Conservation (phyloP, 2,888 invertebrate genomes). For the Drosophila neotestacea region DNA sequence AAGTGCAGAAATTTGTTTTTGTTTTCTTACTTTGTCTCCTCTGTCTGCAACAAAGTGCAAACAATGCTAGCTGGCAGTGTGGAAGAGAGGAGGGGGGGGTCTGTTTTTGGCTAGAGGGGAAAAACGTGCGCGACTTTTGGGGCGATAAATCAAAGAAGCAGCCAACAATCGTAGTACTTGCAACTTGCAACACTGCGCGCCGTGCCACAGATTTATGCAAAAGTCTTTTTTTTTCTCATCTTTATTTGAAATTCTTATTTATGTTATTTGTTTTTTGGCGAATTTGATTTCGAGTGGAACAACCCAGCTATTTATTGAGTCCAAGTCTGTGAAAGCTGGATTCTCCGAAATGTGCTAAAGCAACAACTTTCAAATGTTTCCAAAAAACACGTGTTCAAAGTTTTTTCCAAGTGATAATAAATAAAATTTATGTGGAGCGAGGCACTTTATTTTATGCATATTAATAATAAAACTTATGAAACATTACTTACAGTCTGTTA, state of each 20-base stretch:
- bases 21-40: conserved; percentile 57
- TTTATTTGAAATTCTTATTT: conserved; percentile 27
- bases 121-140: conserved; percentile 69
- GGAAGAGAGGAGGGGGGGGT: background rate
- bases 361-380: background rate
- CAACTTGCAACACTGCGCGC: conserved; percentile 13
- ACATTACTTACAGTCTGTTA: too few species aligned
- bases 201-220: conserved; percentile 47
- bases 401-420: background rate
- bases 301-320: conserved; percentile 3
- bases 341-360: conserved; percentile 15
- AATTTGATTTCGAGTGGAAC: conserved; percentile 37
- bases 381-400: conserved; percentile 13
- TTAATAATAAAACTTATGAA: too few species aligned
- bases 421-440: background rate
- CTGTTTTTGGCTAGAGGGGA: conserved; percentile 1
- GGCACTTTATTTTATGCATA: too few species aligned
- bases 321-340: background rate
- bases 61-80: conserved; percentile 50
- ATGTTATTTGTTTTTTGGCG: conserved; percentile 29
- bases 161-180: conserved; percentile 35
- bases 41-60: conserved; percentile 49
- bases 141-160: conserved; percentile 67
- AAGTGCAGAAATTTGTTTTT: conserved; percentile 68
- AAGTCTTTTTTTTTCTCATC: conserved; percentile 13